Base-by-base conservation (phyloP, 53 echinoderm and acorn worm species). In the Henricia sp. region DNA sequence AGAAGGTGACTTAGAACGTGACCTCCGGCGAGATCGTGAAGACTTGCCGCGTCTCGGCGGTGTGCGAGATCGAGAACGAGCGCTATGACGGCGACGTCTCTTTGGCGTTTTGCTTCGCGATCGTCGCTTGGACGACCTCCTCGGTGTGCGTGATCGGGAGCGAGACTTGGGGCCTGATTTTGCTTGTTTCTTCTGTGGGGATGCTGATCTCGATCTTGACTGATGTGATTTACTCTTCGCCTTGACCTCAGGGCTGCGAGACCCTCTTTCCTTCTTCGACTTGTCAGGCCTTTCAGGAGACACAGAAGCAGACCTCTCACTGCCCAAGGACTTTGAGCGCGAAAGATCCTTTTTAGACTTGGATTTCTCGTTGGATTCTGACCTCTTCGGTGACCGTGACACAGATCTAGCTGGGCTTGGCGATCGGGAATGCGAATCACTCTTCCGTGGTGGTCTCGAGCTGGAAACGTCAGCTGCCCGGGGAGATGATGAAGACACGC, bases 51-150 rank as follows among this genome's bases (percentile, higher is more conserved):
- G 85, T 26, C 77, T 73, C 20, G 58, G 72, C 12, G 63, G 88
- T 5, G 88, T 53, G 17, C 72, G 74, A 16, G 91, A 88, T 6
- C 75, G 85, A 0, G 85, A 85, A 8, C 82, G 63, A 3, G 89
- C 85, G 13, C 56, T 60, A 12, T 23, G 51, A 40, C 69, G 35
- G 39, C 74, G 68, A 41, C 67, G 74, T 54, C 33, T 44, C 40
- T 65, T 89, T 36, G 84, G 89, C 2, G 90, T 75, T 30, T 50
- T 21, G 37, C 85, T 85, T 13, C 77, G 68, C 2, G 90, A 90
- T 58, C 42, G 58, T 2, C 71, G 66, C 38, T 36, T 75, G 42
- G 89, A 66, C n/a, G n/a, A n/a, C 52, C 46, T 68, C 62, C 42
- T 77, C 34, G 80, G 60, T 12, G 73, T 51, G 50, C 19, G 6